These are phyloP conservation scores for Gobius niger DNA, from an alignment of 2,113 vertebrate genomes.

Conservation along the genomic window DNA sequence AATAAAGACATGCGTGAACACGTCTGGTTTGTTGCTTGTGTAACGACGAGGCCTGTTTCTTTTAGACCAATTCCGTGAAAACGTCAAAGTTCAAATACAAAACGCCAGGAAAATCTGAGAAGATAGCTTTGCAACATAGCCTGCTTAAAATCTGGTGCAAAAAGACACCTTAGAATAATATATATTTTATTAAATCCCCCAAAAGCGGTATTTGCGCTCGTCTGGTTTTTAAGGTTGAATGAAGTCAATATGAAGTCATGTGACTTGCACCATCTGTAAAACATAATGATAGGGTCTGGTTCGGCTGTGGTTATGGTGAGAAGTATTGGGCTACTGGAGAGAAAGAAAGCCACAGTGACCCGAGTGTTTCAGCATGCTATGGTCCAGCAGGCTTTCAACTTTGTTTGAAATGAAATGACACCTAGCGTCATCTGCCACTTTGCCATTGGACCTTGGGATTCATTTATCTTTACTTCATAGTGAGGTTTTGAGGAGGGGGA, in stretches of 20 bases:
- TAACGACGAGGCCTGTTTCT: conserved; percentile 19
- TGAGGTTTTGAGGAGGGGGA: not conserved
- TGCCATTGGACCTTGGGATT: conserved; percentile 4
- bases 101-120: too few relatives aligned
- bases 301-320: conserved; percentile 33
- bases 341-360: conserved; percentile 21
- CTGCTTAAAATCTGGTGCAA: not conserved
- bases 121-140: not conserved
- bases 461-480: conserved; percentile 24
- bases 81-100: too few relatives aligned
- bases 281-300: conserved; percentile 42
- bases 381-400: conserved; percentile 6
- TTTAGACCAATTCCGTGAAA: conserved; percentile 21
- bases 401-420: not conserved
- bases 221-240: not conserved
- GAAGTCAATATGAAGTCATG: conserved; percentile 18
- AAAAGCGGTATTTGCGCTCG: not conserved
- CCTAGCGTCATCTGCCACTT: conserved; percentile 6
- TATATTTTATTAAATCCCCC: not conserved
- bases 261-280: conserved; percentile 42
- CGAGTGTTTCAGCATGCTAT: conserved; percentile 42
- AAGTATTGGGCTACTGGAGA: conserved; percentile 25
- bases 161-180: conserved; percentile 10
- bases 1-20: conserved; percentile 38
- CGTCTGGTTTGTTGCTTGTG: conserved; percentile 1